Percentiles rank a stretch among this genome's conserved stretches.
Conservation (phyloP, 2,888 invertebrate genomes). For the Trachelus iudaicus region DNA sequence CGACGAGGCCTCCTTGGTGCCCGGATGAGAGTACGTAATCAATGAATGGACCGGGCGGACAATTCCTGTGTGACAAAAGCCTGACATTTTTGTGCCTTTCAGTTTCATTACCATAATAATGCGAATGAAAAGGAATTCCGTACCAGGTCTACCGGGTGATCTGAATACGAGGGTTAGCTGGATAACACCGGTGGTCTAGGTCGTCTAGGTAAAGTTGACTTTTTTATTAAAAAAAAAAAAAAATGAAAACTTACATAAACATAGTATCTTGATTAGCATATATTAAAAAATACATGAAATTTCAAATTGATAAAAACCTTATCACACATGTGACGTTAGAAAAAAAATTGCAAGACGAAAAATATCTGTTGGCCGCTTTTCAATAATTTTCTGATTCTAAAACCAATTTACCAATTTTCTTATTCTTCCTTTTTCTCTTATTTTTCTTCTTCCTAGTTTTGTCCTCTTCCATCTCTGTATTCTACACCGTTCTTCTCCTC, state of each 20-base stretch:
- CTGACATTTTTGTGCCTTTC: slow-evolving; percentile 58
- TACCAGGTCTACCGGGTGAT: slow-evolving; percentile 28
- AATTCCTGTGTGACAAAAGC: slow-evolving; percentile 60
- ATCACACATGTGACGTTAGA: not conserved
- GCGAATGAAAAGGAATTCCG: slow-evolving; percentile 61
- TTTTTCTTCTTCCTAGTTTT: not conserved
- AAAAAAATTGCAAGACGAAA: not conserved
- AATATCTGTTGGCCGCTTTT: not conserved
- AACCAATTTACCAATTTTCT: not conserved
- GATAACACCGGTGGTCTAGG: not conserved
- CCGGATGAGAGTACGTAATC: slow-evolving; percentile 41
- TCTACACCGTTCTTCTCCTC: not conserved
- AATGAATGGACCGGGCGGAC: slow-evolving; percentile 61
- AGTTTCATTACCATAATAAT: slow-evolving; percentile 64
- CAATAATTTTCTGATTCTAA: not conserved
- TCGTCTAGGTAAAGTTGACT: not conserved
- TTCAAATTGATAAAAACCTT: not conserved
- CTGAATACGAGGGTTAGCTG: not conserved
- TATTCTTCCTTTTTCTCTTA: no score
- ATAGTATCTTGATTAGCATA: not conserved
- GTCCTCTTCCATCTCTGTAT: not conserved
- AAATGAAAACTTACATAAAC: not conserved
- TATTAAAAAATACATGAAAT: not conserved
- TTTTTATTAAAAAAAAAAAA: not conserved
- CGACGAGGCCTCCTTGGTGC: not conserved